phyloP scores from a whole-genome alignment of 2,888 invertebrate genomes.

The Crepidodera aurea region DNA sequence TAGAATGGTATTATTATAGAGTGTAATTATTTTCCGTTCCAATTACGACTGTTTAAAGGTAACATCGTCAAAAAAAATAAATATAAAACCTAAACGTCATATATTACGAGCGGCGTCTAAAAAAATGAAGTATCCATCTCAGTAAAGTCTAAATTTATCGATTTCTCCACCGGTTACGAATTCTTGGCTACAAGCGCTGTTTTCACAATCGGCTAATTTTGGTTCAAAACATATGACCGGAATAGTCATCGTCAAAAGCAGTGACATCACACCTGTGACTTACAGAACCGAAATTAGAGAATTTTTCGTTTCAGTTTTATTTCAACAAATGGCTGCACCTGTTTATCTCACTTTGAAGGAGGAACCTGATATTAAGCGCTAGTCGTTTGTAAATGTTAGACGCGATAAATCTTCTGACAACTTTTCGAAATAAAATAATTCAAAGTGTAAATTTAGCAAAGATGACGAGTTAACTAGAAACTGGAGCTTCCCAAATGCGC shows the following conservation, averaged over 20 bases:
- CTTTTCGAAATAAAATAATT: too few relatives aligned
- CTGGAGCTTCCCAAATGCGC: too few relatives aligned
- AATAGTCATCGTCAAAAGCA: conserved; percentile 35
- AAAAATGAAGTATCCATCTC: conserved; percentile 4
- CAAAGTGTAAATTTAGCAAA: too few relatives aligned
- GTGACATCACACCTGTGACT: conserved; percentile 37
- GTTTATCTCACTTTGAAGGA: background rate
- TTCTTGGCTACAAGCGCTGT: conserved; percentile 28
- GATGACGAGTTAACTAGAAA: too few relatives aligned
- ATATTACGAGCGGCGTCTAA: background rate
- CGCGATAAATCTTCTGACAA: too few relatives aligned
- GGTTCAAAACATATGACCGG: conserved; percentile 35
- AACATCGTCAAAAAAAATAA: too few relatives aligned
- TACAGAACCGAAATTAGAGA: conserved; percentile 34
- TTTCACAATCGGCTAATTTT: conserved; percentile 35
- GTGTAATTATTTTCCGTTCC: background rate
- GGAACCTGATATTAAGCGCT: background rate
- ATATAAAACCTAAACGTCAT: too few relatives aligned
- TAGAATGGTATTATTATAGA: conserved; percentile 35
- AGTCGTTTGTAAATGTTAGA: background rate
- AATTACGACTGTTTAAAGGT: too few relatives aligned
- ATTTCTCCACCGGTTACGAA: conserved; percentile 37
- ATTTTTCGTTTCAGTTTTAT: conserved; percentile 8
- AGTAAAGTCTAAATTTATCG: conserved; percentile 36
- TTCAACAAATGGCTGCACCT: conserved; percentile 8